Evolutionary conservation across 2,797 vertebrate genomes (phyloP).

Genomic region (Lagorchestes hirsutus): DNA sequence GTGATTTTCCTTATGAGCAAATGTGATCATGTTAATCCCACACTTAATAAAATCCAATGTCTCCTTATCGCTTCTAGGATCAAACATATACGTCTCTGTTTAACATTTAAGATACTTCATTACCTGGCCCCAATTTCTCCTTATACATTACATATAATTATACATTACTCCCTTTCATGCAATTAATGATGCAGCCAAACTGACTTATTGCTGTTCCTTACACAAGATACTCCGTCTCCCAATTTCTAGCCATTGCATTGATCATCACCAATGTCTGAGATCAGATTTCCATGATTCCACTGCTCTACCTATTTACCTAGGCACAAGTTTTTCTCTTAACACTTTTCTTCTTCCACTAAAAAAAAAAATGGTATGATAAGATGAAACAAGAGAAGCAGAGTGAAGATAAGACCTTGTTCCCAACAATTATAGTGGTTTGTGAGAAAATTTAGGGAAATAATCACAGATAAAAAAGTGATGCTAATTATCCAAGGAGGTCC

Average conservation of each 20-base stretch:
- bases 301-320: too few relatives aligned
- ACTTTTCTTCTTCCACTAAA: too few relatives aligned
- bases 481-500: slow-evolving; percentile 23
- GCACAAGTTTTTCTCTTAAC: too few relatives aligned
- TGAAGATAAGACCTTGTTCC: slow-evolving; percentile 36
- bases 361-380: too few relatives aligned
- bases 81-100: background rate
- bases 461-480: background rate
- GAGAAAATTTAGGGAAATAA: slow-evolving; percentile 51
- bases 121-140: background rate
- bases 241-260: background rate
- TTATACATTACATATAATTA: background rate
- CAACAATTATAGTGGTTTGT: slow-evolving; percentile 36
- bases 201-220: background rate
- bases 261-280: background rate
- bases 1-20: background rate
- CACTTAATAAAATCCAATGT: background rate
- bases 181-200: background rate
- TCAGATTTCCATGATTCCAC: too few relatives aligned
- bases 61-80: background rate
- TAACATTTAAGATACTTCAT: background rate
- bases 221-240: background rate
- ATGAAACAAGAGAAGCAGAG: background rate
- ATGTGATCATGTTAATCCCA: background rate
- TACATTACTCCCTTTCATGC: background rate